A percentile compares a stretch with the other conserved stretches of the same genome.
These are phyloP conservation scores for Hecatera dysodea DNA, from an alignment of 2,888 invertebrate species.

Conservation along the genomic window DNA sequence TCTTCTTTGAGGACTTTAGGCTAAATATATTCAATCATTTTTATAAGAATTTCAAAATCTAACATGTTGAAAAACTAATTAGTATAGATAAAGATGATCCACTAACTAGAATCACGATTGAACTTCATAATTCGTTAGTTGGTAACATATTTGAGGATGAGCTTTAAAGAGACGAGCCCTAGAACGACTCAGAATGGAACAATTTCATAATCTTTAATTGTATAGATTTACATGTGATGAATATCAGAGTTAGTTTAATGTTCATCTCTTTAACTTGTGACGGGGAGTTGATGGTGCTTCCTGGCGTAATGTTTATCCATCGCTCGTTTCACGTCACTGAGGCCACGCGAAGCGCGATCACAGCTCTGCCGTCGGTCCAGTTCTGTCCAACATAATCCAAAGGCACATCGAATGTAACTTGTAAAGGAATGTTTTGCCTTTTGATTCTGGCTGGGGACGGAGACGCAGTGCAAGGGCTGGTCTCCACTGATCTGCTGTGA, in stretches of 20 bases:
- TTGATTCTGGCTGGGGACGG: conserved; percentile 66
- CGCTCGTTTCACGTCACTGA: conserved; percentile 70
- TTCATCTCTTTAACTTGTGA: conserved; percentile 63
- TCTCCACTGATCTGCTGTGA: conserved; percentile 88
- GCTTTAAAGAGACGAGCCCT: conserved; percentile 68
- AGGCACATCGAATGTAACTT: conserved; percentile 39
- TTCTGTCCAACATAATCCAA: conserved; percentile 65
- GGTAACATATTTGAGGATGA: conserved; percentile 66
- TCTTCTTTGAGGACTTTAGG: conserved; percentile 56
- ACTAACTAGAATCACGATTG: conserved; percentile 69
- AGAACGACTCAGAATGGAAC: conserved; percentile 50
- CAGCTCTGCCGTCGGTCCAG: conserved; percentile 60
- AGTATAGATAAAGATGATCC: conserved; percentile 71
- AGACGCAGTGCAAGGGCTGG: conserved; percentile 76
- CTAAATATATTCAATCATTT: conserved; percentile 49
- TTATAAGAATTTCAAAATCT: conserved; percentile 47
- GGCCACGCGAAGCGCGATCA: conserved; percentile 66
- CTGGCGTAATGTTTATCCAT: conserved; percentile 58
- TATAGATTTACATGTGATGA: conserved; percentile 42
- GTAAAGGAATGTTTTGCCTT: conserved; percentile 48
- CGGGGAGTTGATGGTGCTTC: conserved; percentile 57
- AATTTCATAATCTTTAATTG: conserved; percentile 35
- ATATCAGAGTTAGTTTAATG: conserved; percentile 48
- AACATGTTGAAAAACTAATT: conserved; percentile 18
- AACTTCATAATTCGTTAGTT: conserved; percentile 67